Percentiles rank a stretch among this genome's conserved stretches.
Evolutionary conservation across 2,113 vertebrate species (phyloP).

Genomic region (Syngnathus typhle): DNA sequence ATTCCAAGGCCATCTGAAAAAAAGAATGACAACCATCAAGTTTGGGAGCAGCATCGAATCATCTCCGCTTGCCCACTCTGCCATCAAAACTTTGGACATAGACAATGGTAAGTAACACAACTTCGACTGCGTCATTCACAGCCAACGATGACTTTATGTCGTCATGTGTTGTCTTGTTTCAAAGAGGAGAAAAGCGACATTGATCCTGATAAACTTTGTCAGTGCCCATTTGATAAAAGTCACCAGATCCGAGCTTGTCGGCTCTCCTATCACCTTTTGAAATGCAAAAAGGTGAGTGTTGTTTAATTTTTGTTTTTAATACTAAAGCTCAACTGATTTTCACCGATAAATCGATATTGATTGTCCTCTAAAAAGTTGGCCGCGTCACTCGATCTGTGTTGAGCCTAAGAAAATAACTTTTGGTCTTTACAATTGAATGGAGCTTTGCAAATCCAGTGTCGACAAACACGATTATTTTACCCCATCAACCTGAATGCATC

Average conservation of each 20-base stretch:
- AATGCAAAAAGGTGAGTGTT: constrained; percentile 81
- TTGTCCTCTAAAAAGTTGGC: no score
- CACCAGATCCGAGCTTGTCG: constrained; percentile 81
- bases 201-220: constrained; percentile 80
- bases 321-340: no score
- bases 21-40: constrained; percentile 10
- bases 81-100: background rate
- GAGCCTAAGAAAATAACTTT: no score
- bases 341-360: no score
- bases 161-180: background rate
- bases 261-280: constrained; percentile 88
- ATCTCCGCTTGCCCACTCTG: accelerated
- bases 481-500: no score
- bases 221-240: constrained; percentile 81
- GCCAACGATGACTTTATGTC: background rate
- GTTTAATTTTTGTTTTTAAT: background rate
- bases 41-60: constrained; percentile 11
- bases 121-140: background rate
- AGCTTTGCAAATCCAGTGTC: no score
- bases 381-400: no score
- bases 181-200: constrained; percentile 13
- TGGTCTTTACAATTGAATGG: no score
- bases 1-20: constrained; percentile 7
- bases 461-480: no score
- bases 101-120: constrained; percentile 18